Evolutionary conservation across 2,797 vertebrate species (phyloP), one percentile per base, ranked within the genome.

Genomic region (Intellagama lesueurii): DNA sequence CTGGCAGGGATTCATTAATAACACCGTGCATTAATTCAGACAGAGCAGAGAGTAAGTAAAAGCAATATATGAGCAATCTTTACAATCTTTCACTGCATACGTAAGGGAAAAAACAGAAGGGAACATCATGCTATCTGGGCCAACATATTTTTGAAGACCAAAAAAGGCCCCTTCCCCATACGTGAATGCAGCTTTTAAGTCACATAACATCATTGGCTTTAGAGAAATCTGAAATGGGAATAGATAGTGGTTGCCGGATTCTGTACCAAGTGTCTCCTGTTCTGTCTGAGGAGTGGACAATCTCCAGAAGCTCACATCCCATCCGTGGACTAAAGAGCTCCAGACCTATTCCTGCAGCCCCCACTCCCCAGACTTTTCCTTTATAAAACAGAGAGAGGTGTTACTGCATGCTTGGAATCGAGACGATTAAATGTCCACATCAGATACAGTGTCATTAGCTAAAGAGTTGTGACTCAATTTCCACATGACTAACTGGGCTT

Each of bases 21-120:
- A 32, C 44, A 40, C 6, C 44, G 30, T 0, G 11, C 4, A 6
- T 2, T 66, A 1, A 49, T 28, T 7, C 81, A 80, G 69, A 66
- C 0, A 60, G 1, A 69, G 0, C 70, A 84, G 0, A 22, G 0
- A n/a, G 17, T 28, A 91, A 84, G 40, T 40, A 40, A 40, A 91
- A 70, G 2, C 80, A 26, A 72, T 73, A 32, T 64, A 81, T 24
- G 81, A 81, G 68, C 86, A 87, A n/a, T 73, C 44, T 89, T 19
- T 16, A 72, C 81, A 75, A 66, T 7, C 1, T 83, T 66, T 87
- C 11, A 82, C 91, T 9, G 4, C 3, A 7, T 44, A 17, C 1
- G 0, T n/a, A 26, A 40, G 2, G 80, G n/a, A 49, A 77, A 75
- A 22, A 17, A 11, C 16, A 56, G 35, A 81, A 5, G 7, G 26